Conservation (phyloP, 2,888 invertebrate species). For the Pharmacophagus antenor region DNA sequence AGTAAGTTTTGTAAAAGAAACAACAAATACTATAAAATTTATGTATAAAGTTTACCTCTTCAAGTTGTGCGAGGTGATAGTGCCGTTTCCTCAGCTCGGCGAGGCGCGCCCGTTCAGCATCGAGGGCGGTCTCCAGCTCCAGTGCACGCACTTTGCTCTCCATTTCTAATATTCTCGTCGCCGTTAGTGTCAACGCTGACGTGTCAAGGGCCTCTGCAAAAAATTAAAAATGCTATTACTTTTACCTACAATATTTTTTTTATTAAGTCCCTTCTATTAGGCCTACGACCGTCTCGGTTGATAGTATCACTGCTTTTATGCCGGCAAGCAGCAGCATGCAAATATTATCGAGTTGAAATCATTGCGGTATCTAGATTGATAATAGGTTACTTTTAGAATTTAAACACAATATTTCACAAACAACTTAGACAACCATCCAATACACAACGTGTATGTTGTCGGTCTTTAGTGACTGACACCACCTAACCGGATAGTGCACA, state of each 20-base stretch:
- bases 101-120: conserved; percentile 91
- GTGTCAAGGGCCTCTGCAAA: conserved; percentile 92
- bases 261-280: not conserved
- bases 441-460: too few relatives aligned
- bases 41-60: conserved; percentile 62
- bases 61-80: conserved; percentile 90
- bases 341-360: too few relatives aligned
- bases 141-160: conserved; percentile 97
- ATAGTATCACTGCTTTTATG: too few relatives aligned
- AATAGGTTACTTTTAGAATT: too few relatives aligned
- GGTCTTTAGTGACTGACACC: too few relatives aligned
- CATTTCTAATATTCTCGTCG: conserved; percentile 98
- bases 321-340: too few relatives aligned
- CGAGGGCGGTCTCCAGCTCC: conserved; percentile 94
- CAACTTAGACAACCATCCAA: too few relatives aligned
- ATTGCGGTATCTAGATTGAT: too few relatives aligned
- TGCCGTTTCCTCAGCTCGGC: conserved; percentile 94
- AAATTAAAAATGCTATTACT: not conserved
- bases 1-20: too few relatives aligned
- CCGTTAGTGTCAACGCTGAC: conserved; percentile 92
- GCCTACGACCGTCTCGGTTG: not conserved
- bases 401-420: too few relatives aligned
- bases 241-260: not conserved
- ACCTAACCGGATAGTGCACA: too few relatives aligned
- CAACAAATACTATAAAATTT: too few relatives aligned